Evolutionary conservation across 2,797 vertebrate species (phyloP).

Genomic region (Lepidocolaptes lacrymiger): DNA sequence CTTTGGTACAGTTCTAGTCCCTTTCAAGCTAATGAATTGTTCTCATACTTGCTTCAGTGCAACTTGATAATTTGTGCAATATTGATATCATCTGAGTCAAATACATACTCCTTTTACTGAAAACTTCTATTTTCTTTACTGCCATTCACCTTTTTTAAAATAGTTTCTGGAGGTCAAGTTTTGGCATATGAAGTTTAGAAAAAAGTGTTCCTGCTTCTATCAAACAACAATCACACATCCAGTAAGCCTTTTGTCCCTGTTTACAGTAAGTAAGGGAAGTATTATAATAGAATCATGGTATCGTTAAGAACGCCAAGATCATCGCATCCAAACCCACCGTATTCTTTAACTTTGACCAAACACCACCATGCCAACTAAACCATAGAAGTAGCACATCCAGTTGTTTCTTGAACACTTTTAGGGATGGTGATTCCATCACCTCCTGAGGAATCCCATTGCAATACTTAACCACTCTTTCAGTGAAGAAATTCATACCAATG

Average conservation of each 20-base stretch:
- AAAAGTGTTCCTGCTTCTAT: not conserved
- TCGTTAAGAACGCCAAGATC: not conserved
- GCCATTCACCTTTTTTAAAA: not conserved
- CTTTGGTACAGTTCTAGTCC: not conserved
- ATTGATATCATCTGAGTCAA: not conserved
- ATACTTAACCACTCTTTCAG: too few relatives aligned
- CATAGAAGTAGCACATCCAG: too few relatives aligned
- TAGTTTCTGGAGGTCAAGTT: not conserved
- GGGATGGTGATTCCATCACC: too few relatives aligned
- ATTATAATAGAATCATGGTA: not conserved
- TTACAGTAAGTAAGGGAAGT: not conserved
- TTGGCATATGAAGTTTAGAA: not conserved
- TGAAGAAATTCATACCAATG: too few relatives aligned
- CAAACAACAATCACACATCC: not conserved
- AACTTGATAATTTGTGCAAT: not conserved
- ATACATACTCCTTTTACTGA: not conserved
- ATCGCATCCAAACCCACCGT: not conserved
- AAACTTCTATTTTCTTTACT: not conserved
- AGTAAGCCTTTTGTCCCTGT: not conserved
- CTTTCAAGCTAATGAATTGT: not conserved
- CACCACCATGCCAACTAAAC: too few relatives aligned
- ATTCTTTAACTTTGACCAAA: too few relatives aligned
- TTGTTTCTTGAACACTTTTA: too few relatives aligned
- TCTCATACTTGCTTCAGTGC: not conserved
- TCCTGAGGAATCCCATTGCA: too few relatives aligned